Percentiles rank a stretch among this genome's conserved stretches.
These are phyloP conservation scores for Ceratina australensis DNA, from an alignment of 1,140 invertebrate species.

Conservation along the genomic window DNA sequence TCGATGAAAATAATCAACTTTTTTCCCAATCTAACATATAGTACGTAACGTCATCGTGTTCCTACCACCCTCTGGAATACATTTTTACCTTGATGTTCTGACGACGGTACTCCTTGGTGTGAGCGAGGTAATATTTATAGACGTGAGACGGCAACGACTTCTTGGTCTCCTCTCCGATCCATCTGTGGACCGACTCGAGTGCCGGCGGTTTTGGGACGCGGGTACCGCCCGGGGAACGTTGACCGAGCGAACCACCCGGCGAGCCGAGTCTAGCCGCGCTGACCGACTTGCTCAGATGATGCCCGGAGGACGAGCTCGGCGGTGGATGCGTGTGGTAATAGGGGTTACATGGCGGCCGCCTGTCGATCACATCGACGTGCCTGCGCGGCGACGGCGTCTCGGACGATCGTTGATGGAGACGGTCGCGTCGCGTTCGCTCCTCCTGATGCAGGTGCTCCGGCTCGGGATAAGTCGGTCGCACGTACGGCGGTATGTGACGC, in stretches of 20 bases:
- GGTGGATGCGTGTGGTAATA: slow-evolving; percentile 74
- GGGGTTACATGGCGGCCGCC: slow-evolving; percentile 65
- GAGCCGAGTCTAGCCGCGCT: slow-evolving; percentile 70
- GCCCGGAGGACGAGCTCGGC: slow-evolving; percentile 55
- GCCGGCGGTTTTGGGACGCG: slow-evolving; percentile 64
- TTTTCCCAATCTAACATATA: too few relatives aligned
- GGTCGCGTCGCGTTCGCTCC: slow-evolving; percentile 23
- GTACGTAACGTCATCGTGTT: too few relatives aligned
- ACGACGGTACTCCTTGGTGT: slow-evolving; percentile 79
- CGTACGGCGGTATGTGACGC: slow-evolving; percentile 37
- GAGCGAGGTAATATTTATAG: slow-evolving; percentile 84
- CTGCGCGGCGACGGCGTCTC: slow-evolving; percentile 57
- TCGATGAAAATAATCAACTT: too few relatives aligned
- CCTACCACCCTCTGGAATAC: too few relatives aligned
- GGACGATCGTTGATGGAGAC: slow-evolving; percentile 43
- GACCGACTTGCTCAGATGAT: slow-evolving; percentile 67
- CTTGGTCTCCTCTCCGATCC: slow-evolving; percentile 86
- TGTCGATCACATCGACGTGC: slow-evolving; percentile 55
- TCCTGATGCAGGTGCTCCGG: slow-evolving; percentile 42
- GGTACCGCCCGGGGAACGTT: slow-evolving; percentile 63
- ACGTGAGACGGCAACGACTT: slow-evolving; percentile 83
- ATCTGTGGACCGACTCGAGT: slow-evolving; percentile 76
- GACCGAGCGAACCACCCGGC: slow-evolving; percentile 69
- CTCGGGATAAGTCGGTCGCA: slow-evolving; percentile 52
- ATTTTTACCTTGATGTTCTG: slow-evolving; percentile 82